Evolutionary conservation across 2,113 vertebrate species (phyloP), one percentile per base, ranked within the genome.

Genomic region (Emydura subglobosa): DNA sequence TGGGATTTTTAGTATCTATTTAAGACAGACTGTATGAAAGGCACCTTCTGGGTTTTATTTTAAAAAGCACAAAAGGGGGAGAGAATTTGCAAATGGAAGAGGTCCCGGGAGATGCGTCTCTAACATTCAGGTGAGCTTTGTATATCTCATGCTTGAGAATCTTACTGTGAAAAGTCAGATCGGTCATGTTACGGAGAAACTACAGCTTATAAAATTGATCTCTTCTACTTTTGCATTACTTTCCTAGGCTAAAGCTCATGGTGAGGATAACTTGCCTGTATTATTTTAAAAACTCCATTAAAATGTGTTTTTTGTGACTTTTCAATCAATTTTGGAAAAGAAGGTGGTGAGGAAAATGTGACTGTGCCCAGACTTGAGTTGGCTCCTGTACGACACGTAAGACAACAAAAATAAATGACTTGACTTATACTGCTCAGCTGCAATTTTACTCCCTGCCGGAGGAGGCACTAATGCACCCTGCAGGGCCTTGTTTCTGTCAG

Each of bases 371-470:
- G 42, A 27, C 22, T 14, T 25, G 39, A 29, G 42, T 74, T n/a
- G 51, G 8, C 85, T 85, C 72, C 21, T 47, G 84, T 9, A 27
- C 3, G 4, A 22, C 12, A 51, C 12, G 57, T 8, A 47, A 29
- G 44, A 59, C 44, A 10, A 51, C 47, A 24, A 57, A 42, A 29
- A 74, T 29, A 47, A 81, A 51, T 22, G 1, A 29, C 21, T 27
- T 44, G 1, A 1, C 50, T 51, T 44, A 2, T 25, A 3, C 65
- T 19, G 19, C 17, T 19, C 0, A 13, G 50, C 10, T 88, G 50
- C 74, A 74, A 65, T 2, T 2, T 25, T 83, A 68, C 31, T 83
- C 42, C 31, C 55, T 34, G 74, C 7, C 31, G 49, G 81, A 79
- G 19, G 31, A 39, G 50, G 25, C 42, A 39, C 9, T 79, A 1